A percentile compares a stretch with the other conserved stretches of the same genome.
Conservation (phyloP, 2,113 vertebrate genomes). For the Pelmatolapia mariae region DNA sequence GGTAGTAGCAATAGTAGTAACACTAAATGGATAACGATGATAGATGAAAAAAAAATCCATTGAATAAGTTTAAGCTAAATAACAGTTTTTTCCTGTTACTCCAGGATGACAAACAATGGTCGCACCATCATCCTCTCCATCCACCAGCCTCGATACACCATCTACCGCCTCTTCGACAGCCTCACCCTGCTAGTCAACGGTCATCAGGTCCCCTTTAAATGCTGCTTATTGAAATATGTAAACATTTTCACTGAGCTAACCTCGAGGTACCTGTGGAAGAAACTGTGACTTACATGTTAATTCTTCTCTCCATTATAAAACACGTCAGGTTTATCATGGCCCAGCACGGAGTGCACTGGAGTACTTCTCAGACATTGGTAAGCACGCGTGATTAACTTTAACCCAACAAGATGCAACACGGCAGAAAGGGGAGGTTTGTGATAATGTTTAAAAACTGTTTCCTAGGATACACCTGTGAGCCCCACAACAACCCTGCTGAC, state of each 20-base stretch:
- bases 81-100: not conserved
- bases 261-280: not conserved
- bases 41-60: not conserved
- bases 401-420: accelerated
- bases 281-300: not conserved
- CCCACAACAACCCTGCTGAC: conserved; percentile 93
- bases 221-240: not conserved
- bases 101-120: conserved; percentile 81
- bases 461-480: conserved; percentile 85
- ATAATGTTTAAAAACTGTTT: not conserved
- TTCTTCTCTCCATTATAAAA: conserved; percentile 1
- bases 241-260: not conserved
- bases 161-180: conserved; percentile 85
- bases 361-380: conserved; percentile 83
- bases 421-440: not conserved
- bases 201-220: conserved; percentile 31
- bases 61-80: not conserved
- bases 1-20: not conserved
- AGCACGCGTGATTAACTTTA: not conserved
- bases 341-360: conserved; percentile 71
- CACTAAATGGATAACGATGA: not conserved
- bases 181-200: conserved; percentile 63
- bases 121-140: conserved; percentile 94
- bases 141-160: conserved; percentile 92
- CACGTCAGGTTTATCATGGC: conserved; percentile 80